These are phyloP conservation scores for Columba livia DNA, from an alignment of 2,113 vertebrate species.

Conservation along the genomic window DNA sequence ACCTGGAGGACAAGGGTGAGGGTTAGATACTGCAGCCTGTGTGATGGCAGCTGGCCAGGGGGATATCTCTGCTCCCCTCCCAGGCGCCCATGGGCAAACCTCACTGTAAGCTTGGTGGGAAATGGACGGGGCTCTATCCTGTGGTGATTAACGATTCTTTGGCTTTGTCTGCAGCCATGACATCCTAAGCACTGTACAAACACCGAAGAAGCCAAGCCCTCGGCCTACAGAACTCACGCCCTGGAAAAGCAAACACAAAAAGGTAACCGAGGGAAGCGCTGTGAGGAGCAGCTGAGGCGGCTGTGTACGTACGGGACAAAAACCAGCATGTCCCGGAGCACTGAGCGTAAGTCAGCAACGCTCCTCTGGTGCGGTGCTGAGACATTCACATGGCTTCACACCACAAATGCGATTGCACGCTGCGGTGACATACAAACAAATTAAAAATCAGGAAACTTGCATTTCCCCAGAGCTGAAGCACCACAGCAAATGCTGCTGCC, in stretches of 20 bases:
- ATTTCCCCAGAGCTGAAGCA: neutral
- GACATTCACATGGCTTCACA: neutral
- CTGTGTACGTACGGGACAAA: neutral
- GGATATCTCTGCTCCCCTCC: neutral
- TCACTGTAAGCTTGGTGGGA: neutral
- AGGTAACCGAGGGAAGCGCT: neutral
- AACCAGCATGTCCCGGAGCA: neutral
- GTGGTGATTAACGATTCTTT: neutral
- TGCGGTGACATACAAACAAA: fast-evolving
- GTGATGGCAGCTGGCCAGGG: fast-evolving
- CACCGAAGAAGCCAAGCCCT: conserved; percentile 4
- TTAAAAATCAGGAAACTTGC: neutral
- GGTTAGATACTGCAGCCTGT: neutral
- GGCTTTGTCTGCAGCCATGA: neutral
- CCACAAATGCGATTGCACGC: fast-evolving
- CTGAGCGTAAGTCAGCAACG: fast-evolving
- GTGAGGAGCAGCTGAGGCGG: neutral
- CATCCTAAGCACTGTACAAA: neutral
- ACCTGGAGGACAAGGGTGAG: neutral
- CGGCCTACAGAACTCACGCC: neutral
- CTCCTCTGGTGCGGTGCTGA: neutral
- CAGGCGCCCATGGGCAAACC: neutral
- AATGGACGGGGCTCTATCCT: neutral
- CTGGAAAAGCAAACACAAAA: conserved; percentile 19
- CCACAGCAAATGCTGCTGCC: neutral